Base-by-base conservation (phyloP, 2,888 invertebrate species). In the Lacanobia oleracea region DNA sequence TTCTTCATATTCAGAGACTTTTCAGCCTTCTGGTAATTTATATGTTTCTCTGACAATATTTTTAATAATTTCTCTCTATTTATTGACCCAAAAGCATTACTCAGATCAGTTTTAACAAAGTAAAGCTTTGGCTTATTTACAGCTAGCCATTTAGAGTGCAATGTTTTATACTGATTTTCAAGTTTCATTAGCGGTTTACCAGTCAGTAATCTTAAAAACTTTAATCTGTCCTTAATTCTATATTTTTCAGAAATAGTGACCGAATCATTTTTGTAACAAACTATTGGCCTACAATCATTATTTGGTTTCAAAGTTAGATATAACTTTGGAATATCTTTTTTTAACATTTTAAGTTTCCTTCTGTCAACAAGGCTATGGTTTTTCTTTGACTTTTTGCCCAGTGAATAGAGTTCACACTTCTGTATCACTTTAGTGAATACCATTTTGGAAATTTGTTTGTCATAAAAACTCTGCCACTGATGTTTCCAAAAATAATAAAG, bases 31-130 rank as follows among this genome's bases (percentile, higher is more conserved):
- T 93, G 93, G 63, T 90, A 89, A 40, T 84, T 77, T 1, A 85
- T 61, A 87, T 94, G 90, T 48, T 82, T 92, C 61, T 94, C 91
- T 73, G 81, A 79, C 56, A 96, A 75, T 76, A 96, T 92, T 82
- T 89, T 93, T 68, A 91, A 81, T 43, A 96, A 86, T 67, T 90
- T 90, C 7, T 89, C 87, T 83, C 89, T 94, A 76, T 93, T 91
- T 37, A 96, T 94, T n/a, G 92, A 93, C 2, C 96, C 96, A 91
- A 96, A 96, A 16, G 96, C 96, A 90, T 96, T 95, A 62, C 91
- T 93, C 0, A 96, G 89, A 84, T 96, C 96, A 8, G 94, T 91
- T 88, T 95, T 96, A 0, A 96, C 87, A 84, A 96, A 96, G 87
- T 94, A 96, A 21, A 96, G 88, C 84, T 90, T 92, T 21, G 96